Evolutionary conservation across 2,888 invertebrate genomes (phyloP), one percentile per base, ranked within the genome.

Genomic region (Eupelmus urozonus): DNA sequence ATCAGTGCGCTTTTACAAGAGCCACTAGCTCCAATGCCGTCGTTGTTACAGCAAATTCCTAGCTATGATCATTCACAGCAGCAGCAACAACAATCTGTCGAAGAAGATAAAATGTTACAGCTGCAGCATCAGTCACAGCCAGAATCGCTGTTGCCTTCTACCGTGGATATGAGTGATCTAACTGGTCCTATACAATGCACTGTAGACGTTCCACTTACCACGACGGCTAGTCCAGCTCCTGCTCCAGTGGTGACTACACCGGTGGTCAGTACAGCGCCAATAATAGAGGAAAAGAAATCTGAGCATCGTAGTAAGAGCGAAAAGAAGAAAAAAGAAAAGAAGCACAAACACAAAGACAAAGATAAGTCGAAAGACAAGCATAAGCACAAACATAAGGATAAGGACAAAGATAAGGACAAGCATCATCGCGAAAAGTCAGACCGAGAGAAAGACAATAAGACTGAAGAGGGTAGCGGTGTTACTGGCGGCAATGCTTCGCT

Each of bases 381-480:
- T 83, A 95, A 95, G 88, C 94, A 95, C 87, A 95, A 95, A 90
- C 94, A 95, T 87, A 95, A 94, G 89, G 94, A 94, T 84, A 95
- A 95, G 87, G 93, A 93, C 1, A 93, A 93, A 79, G 95, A 95
- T 87, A 95, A 95, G 85, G 95, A 95, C 86, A 95, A 95, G 85
- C 95, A 95, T 84, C 95, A 95, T 88, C 94, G 95, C 85, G 95
- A 95, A 90, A 94, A 95, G 86, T 53, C 23, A 2, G 95, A 95
- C 87, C 94, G 89, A 78, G 88, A 88, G 16, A 89, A 90, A 78
- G 77, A 77, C 25, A 87, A 80, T 53, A 87, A 88, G 63, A 86
- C 85, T 82, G 94, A 94, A 85, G 95, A 95, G 87, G 75, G 76
- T 29, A 77, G 23, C 42, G 45, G 76, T 5, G n/a, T 63, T 3